Evolutionary conservation across 1,140 invertebrate species (phyloP).

Genomic region (Eriosoma lanigerum): DNA sequence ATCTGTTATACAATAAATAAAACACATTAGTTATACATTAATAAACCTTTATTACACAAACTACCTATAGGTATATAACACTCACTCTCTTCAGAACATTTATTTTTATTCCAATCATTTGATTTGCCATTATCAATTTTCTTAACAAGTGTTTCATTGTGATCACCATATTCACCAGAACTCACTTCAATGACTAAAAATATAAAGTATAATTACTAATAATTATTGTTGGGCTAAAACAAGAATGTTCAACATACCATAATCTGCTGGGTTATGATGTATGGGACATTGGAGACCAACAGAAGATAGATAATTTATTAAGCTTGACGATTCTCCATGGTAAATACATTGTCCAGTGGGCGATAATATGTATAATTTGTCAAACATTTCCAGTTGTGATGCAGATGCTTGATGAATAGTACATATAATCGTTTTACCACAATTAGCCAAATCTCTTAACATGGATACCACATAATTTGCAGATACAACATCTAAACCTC

Average conservation of each 20-base stretch:
- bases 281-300: conserved; percentile 64
- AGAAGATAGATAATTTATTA: conserved; percentile 64
- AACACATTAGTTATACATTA: not conserved
- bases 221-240: not conserved
- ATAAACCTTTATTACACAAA: not conserved
- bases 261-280: conserved; percentile 71
- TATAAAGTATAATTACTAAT: not conserved
- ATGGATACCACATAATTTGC: conserved; percentile 64
- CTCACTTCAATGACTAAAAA: conserved; percentile 73
- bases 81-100: not conserved
- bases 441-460: conserved; percentile 62
- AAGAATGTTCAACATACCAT: conserved; percentile 58
- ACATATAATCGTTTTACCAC: conserved; percentile 67
- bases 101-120: not conserved
- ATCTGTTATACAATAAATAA: not conserved
- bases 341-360: conserved; percentile 66
- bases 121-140: too few relatives aligned
- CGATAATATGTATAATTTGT: conserved; percentile 66
- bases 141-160: conserved; percentile 59
- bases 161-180: conserved; percentile 70
- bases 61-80: too few relatives aligned
- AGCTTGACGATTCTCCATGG: conserved; percentile 60
- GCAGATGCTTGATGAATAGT: conserved; percentile 72
- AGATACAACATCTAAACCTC: conserved; percentile 66
- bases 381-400: conserved; percentile 69